Evolutionary conservation across 2,888 invertebrate species (phyloP), one percentile per base, ranked within the genome.

Genomic region (Phlogophora meticulosa): DNA sequence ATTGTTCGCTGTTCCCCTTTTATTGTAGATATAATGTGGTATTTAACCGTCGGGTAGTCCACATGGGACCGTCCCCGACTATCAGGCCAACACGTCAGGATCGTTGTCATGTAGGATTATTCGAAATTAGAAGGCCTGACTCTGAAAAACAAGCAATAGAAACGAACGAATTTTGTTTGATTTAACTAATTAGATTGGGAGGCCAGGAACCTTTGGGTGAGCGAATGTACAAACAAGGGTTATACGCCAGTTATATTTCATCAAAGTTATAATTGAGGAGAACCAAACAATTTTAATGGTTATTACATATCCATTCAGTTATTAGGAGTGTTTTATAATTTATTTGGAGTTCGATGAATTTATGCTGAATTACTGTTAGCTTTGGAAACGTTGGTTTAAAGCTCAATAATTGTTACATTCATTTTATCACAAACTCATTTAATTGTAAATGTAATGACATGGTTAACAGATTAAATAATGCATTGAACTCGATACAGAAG

Each of bases 81-180:
- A 73, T 80, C 64, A 46, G 53, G 42, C 24, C 20, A 46, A 56
- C 46, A 38, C 48, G 46, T 32, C 56, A 53, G 53, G 34, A 48
- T 67, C 70, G 71, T 65, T 76, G 76, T 64, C 76, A 69, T 78
- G 66, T 69, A 69, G 72, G 78, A 72, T 72, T 81, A 78, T 66
- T 46, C 34, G 43, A 81, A 72, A 73, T 76, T 69, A 69, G 61
- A 58, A 38, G 49, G 43, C 9, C 20, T 52, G 46, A 56, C 46
- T 65, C 43, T 48, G 48, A 24, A 58, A 63, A 62, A 68, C 61
- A 67, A 79, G 61, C 58, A 58, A 53, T 67, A 60, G 45, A 57
- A 64, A 67, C 61, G n/a, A 56, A 78, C 42, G 49, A 64, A 62
- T 65, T 76, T 71, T 58, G 67, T 76, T 65, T 62, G 43, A 62